Percentiles rank a stretch among this genome's conserved stretches.
phyloP scores from a whole-genome alignment of 2,888 invertebrate species.

The Drosophila colorata region DNA sequence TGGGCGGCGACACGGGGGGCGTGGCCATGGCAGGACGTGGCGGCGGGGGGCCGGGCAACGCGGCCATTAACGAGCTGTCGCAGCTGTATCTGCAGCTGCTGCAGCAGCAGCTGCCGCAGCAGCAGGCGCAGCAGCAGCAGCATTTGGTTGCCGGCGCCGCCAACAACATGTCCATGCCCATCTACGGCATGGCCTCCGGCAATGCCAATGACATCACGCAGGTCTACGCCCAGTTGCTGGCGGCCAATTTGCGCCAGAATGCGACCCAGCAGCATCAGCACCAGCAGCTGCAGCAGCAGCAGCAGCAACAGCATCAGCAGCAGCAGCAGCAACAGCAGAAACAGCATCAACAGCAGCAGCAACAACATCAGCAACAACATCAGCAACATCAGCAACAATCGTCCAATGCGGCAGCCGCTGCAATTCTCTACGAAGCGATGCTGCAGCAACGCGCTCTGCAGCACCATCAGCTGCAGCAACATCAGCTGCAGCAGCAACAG shows the following conservation, averaged over 20 bases:
- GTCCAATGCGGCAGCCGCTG: constrained; percentile 27
- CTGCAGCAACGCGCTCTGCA: constrained; percentile 36
- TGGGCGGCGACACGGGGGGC: background rate
- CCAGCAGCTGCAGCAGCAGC: constrained; percentile 14
- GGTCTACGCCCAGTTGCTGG: constrained; percentile 40
- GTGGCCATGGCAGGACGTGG: background rate
- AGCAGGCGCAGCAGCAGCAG: constrained; percentile 35
- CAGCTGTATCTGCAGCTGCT: constrained; percentile 27
- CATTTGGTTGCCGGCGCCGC: constrained; percentile 20
- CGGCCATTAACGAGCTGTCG: constrained; percentile 13
- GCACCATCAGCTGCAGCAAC: constrained; percentile 40
- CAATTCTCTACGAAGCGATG: constrained; percentile 41
- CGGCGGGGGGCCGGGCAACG: background rate
- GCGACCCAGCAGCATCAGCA: constrained; percentile 13
- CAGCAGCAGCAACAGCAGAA: constrained; percentile 26
- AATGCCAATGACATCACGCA: constrained; percentile 10
- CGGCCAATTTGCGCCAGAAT: constrained; percentile 36
- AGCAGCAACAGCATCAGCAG: constrained; percentile 12
- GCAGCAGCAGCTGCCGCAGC: constrained; percentile 36
- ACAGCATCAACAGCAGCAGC: constrained; percentile 11
- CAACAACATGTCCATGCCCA: constrained; percentile 26
- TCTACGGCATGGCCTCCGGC: constrained; percentile 12
- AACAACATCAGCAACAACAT: constrained; percentile 12
- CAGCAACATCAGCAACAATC: constrained; percentile 30
- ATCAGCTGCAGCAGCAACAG: constrained; percentile 26